Conservation (phyloP, 2,888 invertebrate genomes). For the Zaprionus lineosus region DNA sequence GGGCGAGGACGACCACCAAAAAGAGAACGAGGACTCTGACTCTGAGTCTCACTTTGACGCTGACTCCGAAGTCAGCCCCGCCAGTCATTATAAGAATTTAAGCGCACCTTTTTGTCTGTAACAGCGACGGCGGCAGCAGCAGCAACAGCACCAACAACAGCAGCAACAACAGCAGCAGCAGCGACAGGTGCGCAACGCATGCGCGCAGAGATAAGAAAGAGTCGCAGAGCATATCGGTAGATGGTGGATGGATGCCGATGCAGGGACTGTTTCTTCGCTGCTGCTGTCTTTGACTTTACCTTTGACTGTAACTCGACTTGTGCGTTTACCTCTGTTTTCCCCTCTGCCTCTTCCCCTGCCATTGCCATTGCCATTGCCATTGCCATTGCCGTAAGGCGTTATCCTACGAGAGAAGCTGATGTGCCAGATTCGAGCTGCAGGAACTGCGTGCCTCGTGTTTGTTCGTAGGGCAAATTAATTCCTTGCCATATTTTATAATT, state of each 20-base stretch:
- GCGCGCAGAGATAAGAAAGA: constrained; percentile 44
- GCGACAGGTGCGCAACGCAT: constrained; percentile 69
- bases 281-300: too few relatives aligned
- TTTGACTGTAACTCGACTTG: too few relatives aligned
- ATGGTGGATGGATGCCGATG: constrained; percentile 41
- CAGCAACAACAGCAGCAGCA: constrained; percentile 10
- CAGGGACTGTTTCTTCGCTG: too few relatives aligned
- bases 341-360: too few relatives aligned
- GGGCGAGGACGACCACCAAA: constrained; percentile 4
- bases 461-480: constrained; percentile 72
- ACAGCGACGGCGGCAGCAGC: constrained; percentile 44
- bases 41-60: constrained; percentile 4
- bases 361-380: too few relatives aligned
- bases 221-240: constrained; percentile 63
- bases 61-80: constrained; percentile 28
- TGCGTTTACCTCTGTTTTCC: too few relatives aligned
- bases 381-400: constrained; percentile 54
- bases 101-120: constrained; percentile 75
- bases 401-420: constrained; percentile 59
- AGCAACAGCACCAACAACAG: constrained; percentile 14
- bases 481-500: constrained; percentile 79
- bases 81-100: constrained; percentile 78
- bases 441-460: constrained; percentile 35
- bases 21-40: constrained; percentile 17
- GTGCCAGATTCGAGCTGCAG: constrained; percentile 62